Evolutionary conservation across 2,888 invertebrate genomes (phyloP).

Genomic region (Isoperla grammatica): DNA sequence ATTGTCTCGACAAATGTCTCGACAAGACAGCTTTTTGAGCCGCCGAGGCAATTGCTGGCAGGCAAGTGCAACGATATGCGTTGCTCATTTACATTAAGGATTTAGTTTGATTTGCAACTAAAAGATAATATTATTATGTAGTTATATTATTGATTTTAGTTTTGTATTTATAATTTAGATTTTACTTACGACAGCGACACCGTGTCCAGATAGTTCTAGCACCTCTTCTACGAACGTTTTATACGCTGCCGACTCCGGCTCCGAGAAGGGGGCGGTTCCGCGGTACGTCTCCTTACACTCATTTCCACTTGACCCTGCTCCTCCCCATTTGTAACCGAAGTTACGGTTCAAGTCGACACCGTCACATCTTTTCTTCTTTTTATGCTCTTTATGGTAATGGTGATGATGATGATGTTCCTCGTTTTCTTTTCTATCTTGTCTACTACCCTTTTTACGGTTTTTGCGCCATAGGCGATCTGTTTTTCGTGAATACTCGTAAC

Average conservation of each 20-base stretch:
- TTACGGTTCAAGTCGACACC: slow-evolving; percentile 84
- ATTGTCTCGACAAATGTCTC: no score
- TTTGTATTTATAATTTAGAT: no score
- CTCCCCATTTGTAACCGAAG: slow-evolving; percentile 83
- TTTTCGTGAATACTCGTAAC: slow-evolving; percentile 76
- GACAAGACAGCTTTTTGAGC: no score
- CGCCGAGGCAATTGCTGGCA: no score
- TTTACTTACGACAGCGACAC: slow-evolving; percentile 36
- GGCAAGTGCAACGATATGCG: slow-evolving; percentile 78
- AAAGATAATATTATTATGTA: no score
- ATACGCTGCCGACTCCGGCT: slow-evolving; percentile 73
- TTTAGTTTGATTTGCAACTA: no score
- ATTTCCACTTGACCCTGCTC: slow-evolving; percentile 76
- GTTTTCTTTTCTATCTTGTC: no score
- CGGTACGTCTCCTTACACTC: slow-evolving; percentile 78
- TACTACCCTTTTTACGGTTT: slow-evolving; percentile 49
- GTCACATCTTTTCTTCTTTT: slow-evolving; percentile 45
- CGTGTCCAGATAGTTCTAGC: slow-evolving; percentile 37
- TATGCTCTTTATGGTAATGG: no score
- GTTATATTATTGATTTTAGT: no score
- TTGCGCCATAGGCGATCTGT: slow-evolving; percentile 74
- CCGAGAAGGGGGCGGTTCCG: slow-evolving; percentile 75
- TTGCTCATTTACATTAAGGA: no score
- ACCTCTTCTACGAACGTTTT: slow-evolving; percentile 45
- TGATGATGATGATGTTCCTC: no score